These are phyloP conservation scores for Ceratina australensis DNA, from an alignment of 1,140 invertebrate species.

Conservation along the genomic window DNA sequence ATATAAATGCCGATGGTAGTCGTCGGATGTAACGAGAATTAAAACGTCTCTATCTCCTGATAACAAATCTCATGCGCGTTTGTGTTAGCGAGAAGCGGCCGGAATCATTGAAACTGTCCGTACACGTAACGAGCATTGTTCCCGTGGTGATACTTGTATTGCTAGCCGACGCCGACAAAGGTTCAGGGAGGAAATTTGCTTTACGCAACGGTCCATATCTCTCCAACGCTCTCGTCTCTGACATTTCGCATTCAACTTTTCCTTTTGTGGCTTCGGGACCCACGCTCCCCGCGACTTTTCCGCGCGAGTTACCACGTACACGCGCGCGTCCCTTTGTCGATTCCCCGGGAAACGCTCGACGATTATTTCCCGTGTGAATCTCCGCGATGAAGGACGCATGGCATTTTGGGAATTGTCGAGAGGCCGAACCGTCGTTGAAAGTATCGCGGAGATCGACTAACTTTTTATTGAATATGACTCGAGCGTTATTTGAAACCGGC, in stretches of 20 bases:
- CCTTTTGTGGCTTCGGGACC: slow-evolving; percentile 20
- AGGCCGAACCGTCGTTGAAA: no score
- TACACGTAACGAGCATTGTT: slow-evolving; percentile 40
- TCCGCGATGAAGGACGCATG: background rate
- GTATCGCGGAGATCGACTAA: no score
- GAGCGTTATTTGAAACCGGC: no score
- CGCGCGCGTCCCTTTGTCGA: background rate
- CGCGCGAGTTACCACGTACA: background rate
- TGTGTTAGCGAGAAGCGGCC: no score
- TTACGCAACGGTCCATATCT: slow-evolving; percentile 40
- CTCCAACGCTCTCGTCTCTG: slow-evolving; percentile 12
- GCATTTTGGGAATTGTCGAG: no score
- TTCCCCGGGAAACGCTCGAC: no score
- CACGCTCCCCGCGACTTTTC: background rate
- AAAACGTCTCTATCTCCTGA: no score
- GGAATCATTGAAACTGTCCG: no score
- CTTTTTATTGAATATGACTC: no score
- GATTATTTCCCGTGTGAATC: background rate
- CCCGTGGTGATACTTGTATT: slow-evolving; percentile 17
- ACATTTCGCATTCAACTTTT: slow-evolving; percentile 52
- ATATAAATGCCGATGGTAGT: no score
- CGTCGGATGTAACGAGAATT: no score
- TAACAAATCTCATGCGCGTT: no score
- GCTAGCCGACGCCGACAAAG: slow-evolving; percentile 31
- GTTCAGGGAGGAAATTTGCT: slow-evolving; percentile 48